Percentiles rank a stretch among this genome's conserved stretches.
These are phyloP conservation scores for Melikaiella ostensackeni DNA, from an alignment of 2,888 invertebrate genomes.

Conservation along the genomic window DNA sequence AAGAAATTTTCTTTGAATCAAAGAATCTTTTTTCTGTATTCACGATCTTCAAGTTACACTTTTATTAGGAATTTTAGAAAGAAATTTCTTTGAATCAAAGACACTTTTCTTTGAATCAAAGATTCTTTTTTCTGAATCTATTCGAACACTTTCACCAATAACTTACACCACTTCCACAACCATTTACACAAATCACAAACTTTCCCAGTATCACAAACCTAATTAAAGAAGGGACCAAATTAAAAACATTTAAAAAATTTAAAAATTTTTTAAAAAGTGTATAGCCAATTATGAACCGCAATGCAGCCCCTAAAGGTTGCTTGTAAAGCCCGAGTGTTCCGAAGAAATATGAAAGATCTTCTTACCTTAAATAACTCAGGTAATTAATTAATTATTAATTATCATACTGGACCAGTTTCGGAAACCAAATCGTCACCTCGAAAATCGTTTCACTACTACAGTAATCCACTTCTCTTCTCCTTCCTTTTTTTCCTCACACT, in stretches of 20 bases:
- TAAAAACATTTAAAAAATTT: background rate
- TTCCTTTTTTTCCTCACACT: slow-evolving; percentile 36
- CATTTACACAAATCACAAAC: background rate
- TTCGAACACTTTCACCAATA: background rate
- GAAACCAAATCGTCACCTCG: slow-evolving; percentile 1
- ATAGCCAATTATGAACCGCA: background rate
- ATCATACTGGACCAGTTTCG: background rate
- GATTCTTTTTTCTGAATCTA: no score
- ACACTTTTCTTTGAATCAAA: no score
- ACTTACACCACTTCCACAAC: background rate
- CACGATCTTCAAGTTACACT: no score
- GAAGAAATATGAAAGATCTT: background rate
- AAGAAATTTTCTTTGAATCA: no score
- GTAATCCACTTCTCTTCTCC: slow-evolving; percentile 42
- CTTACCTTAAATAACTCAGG: background rate
- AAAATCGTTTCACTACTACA: slow-evolving; percentile 7
- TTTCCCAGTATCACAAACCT: background rate
- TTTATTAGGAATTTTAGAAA: no score
- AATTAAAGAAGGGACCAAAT: background rate
- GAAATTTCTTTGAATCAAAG: no score
- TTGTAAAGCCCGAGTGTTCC: background rate
- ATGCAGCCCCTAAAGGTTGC: background rate
- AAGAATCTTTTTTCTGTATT: no score
- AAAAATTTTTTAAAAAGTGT: background rate
- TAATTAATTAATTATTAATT: no score